Evolutionary conservation across 2,113 vertebrate species (phyloP).

Genomic region (Chunga burmeisteri): DNA sequence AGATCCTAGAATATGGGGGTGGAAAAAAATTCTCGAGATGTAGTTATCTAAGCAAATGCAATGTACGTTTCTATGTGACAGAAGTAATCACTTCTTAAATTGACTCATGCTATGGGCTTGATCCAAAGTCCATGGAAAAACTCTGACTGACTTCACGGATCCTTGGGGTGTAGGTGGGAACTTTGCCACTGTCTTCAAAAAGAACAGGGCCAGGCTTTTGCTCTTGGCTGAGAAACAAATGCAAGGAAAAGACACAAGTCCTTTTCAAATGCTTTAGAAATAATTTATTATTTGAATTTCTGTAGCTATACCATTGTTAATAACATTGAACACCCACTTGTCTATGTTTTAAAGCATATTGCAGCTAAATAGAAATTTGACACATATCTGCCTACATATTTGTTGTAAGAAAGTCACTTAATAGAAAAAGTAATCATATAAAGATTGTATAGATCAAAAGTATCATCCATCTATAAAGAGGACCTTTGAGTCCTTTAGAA

Average conservation of each 20-base stretch:
- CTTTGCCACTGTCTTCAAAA: slow-evolving; percentile 41
- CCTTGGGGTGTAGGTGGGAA: slow-evolving; percentile 50
- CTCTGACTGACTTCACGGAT: slow-evolving; percentile 28
- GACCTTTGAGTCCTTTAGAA: background rate
- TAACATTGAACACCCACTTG: background rate
- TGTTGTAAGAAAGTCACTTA: background rate
- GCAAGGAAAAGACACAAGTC: background rate
- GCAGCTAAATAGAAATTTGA: background rate
- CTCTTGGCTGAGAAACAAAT: slow-evolving; percentile 9
- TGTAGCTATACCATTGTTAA: background rate
- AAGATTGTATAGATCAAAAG: background rate
- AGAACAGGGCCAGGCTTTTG: background rate
- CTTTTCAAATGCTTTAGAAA: background rate
- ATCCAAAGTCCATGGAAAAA: slow-evolving; percentile 43
- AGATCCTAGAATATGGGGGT: background rate
- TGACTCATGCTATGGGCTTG: slow-evolving; percentile 39
- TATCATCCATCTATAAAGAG: background rate
- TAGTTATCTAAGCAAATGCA: background rate
- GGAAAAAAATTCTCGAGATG: background rate
- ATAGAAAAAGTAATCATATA: background rate
- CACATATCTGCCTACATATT: background rate
- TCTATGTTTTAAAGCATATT: background rate
- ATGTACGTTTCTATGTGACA: background rate
- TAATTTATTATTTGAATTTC: background rate
- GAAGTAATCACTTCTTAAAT: slow-evolving; percentile 30